Base-by-base conservation (phyloP, 2,888 invertebrate species). In the Leptinotarsa haldemani region DNA sequence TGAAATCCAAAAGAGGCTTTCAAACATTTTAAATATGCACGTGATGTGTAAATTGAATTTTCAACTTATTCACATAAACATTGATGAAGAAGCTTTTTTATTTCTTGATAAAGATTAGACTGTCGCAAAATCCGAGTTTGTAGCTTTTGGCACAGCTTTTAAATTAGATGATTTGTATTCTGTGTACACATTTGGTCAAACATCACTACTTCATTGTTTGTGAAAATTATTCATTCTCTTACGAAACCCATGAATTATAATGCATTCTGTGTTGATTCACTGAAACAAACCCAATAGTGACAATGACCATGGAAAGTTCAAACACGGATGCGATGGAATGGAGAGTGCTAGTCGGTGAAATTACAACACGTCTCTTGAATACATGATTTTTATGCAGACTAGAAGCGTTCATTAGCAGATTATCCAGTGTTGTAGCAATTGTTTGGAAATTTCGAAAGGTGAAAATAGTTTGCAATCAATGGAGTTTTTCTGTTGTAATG, bases 251-350 rank as follows among this genome's bases (percentile, higher is more conserved):
- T 58, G 20, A 22, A 58, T 25, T 58, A 15, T 25, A 58, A 58
- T 58, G 15, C 58, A 16, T 22, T 52, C 9, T 58, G 25, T 20
- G 25, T 58, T 58, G 22, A 58, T 58, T 58, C 4, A 58, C 20
- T 25, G 20, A 58, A 25, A 58, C 15, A 5, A 58, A 15, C 58
- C 58, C 4, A 52, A 52, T 52, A 25, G 25, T 67, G 67, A 67
- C 67, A 67, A 67, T 67, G 58, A 66, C 65, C 65, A 67, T 71
- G 66, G 71, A 71, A 71, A 71, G 71, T 71, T 66, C 67, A 71
- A 71, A 71, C 71, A 65, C 66, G 71, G 66, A 71, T 53, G 66
- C 56, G 30, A 18, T 22, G 22, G 25, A 50, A 12, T 50, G 30
- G 65, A 66, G 65, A 66, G 25, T 66, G 65, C 52, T 66, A 4